A percentile compares a stretch with the other conserved stretches of the same genome.
phyloP scores from a whole-genome alignment of 2,797 vertebrate species.

The Gymnoscopelus braueri region DNA sequence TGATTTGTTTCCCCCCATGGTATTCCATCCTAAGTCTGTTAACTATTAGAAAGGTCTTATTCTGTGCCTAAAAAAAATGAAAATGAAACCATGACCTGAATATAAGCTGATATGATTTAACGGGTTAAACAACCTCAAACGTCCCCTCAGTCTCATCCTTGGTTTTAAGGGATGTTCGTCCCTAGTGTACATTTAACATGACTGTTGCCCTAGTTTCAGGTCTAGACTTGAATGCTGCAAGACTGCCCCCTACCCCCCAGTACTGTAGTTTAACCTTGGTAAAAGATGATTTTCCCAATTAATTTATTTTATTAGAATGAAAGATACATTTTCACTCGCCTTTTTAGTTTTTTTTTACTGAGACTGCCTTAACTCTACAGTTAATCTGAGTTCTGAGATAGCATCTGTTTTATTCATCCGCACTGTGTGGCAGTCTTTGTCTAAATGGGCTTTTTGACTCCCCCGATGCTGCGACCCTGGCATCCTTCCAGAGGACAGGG shows the following conservation, averaged over 20 bases:
- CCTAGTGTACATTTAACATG: neutral
- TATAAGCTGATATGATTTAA: too few relatives aligned
- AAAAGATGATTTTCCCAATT: neutral
- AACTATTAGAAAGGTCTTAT: too few relatives aligned
- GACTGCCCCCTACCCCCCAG: too few relatives aligned
- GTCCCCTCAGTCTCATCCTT: too few relatives aligned
- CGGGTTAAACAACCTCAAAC: too few relatives aligned
- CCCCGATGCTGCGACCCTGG: constrained; percentile 36
- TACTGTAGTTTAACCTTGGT: neutral
- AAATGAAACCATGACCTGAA: too few relatives aligned
- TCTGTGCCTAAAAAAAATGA: too few relatives aligned
- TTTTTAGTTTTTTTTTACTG: too few relatives aligned
- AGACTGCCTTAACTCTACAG: neutral
- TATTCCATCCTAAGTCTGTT: too few relatives aligned
- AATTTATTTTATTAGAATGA: neutral
- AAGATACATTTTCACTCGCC: too few relatives aligned
- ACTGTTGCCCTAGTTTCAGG: constrained; percentile 32
- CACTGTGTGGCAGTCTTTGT: constrained; percentile 19
- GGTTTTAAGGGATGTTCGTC: too few relatives aligned
- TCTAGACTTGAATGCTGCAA: neutral
- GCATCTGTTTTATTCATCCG: constrained; percentile 13
- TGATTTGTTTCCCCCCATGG: too few relatives aligned
- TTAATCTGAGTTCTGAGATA: neutral
- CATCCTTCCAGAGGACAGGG: constrained; percentile 6
- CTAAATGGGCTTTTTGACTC: constrained; percentile 23